Base-by-base conservation (phyloP, 2,888 invertebrate genomes). In the Phytoseiulus persimilis region DNA sequence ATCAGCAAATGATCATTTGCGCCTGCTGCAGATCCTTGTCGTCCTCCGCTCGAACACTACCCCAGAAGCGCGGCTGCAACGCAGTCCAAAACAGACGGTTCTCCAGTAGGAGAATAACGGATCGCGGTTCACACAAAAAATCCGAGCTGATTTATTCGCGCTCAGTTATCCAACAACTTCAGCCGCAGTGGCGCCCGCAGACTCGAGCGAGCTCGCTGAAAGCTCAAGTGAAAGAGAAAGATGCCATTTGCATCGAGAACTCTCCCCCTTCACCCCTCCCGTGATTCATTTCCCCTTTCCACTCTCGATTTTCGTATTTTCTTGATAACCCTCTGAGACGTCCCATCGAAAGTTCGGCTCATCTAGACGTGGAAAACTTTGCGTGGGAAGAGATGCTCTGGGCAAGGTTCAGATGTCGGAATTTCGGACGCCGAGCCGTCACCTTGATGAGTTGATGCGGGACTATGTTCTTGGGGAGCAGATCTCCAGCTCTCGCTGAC, bases 81-180 rank as follows among this genome's bases (percentile, higher is more conserved):
- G 39, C 39, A 39, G 65, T 65, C 65, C 9, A 14, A 65, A 65
- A 65, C 65, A 65, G 65, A 28, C 65, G 18, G 28, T 23, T 14
- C 65, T 6, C 1, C 65, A 3, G 65, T 28, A 65, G 65, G 65
- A 65, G 14, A 65, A 87, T 87, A 87, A 87, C 87, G 33, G 31
- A 87, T 87, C 33, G 32, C 45, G 33, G 32, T 39, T 31, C 5
- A 87, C 28, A 87, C 33, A 87, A 87, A 87, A 87, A 87, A 65
- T 65, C 18, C 65, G 65, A 65, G 65, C 65, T 65, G 65, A 65
- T 65, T 65, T 65, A 65, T 65, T 65, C 65, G 65, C 65, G 23
- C 65, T 65, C 65, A 65, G 65, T 65, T 65, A 65, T 65, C 23
- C 65, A 65, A 65, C 28, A 65, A 65, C 23, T 65, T 65, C 65